Evolutionary conservation across 2,888 invertebrate genomes (phyloP), one percentile per base, ranked within the genome.

Genomic region (Craniophora ligustri): DNA sequence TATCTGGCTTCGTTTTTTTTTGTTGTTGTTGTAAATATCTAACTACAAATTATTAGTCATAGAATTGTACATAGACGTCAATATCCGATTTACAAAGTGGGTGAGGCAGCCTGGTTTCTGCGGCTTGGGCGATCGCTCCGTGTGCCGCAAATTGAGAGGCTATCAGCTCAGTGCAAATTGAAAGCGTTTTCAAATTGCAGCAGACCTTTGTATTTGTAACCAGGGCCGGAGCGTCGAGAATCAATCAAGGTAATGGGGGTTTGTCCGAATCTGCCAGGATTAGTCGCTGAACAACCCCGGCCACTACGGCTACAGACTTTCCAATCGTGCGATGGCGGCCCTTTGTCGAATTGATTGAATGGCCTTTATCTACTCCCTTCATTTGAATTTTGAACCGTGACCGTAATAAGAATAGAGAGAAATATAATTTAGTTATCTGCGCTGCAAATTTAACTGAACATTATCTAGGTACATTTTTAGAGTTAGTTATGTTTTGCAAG

Each of bases 161-260:
- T 79, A 82, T 76, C 76, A 81, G 84, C 82, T 85, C 85, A 79
- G 86, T 84, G 86, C 86, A 90, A 92, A 91, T 91, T 90, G 91
- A 89, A 90, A 91, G 87, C 89, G 84, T 75, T 85, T 74, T 83
- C 79, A 83, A 91, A 89, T 89, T 86, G 87, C 87, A 86, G 76
- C 82, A 85, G 85, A 85, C 85, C 88, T 91, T 90, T 90, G 89
- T 91, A 84, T 88, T 89, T 89, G 86, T 88, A 88, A 85, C 88
- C 81, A 85, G 85, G 78, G 75, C 79, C 72, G 76, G 76, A 82
- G 78, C 78, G 80, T 75, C 83, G 85, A 84, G 85, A 90, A 91
- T 92, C 92, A 92, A 92, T 92, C 92, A 89, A 82, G 76, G 87
- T 91, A 91, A 92, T 91, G 84, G 90, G 82, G 84, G 84, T 86